Evolutionary conservation across 1,140 invertebrate species (phyloP).

Genomic region (Dermatophagoides farinae): DNA sequence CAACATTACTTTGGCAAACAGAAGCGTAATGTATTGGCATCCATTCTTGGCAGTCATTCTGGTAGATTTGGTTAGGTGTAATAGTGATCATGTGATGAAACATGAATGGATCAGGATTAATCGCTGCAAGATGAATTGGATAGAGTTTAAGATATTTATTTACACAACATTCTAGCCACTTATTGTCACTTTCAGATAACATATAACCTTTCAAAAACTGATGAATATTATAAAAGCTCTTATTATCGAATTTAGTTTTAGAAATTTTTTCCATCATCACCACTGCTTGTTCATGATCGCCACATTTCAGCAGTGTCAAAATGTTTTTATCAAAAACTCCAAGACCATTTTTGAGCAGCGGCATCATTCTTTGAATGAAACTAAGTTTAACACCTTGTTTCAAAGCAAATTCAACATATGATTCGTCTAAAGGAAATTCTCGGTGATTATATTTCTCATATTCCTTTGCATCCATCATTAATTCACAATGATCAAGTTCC

Average conservation of each 20-base stretch:
- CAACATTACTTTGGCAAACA: slow-evolving; percentile 28
- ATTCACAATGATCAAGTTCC: not conserved
- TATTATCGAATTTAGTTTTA: not conserved
- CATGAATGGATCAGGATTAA: slow-evolving; percentile 33
- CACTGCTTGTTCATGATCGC: not conserved
- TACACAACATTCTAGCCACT: no score
- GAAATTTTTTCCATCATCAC: not conserved
- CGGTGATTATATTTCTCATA: slow-evolving; percentile 3
- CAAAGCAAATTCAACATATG: not conserved
- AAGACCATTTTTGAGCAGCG: not conserved
- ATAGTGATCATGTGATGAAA: slow-evolving; percentile 25
- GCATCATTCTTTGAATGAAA: not conserved
- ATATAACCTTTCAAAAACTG: not conserved
- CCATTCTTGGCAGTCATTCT: slow-evolving; percentile 28
- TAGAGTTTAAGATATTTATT: slow-evolving; percentile 24
- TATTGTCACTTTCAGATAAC: no score
- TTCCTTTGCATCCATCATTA: not conserved
- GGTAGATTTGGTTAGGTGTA: slow-evolving; percentile 25
- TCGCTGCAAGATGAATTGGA: slow-evolving; percentile 33
- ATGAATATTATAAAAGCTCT: not conserved
- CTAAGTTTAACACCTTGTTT: not conserved
- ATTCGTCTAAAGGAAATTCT: slow-evolving; percentile 11
- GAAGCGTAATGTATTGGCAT: slow-evolving; percentile 34
- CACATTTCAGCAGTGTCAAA: not conserved
- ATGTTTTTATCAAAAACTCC: not conserved